phyloP scores from a whole-genome alignment of 2,888 invertebrate genomes.

The Harmothoe impar region DNA sequence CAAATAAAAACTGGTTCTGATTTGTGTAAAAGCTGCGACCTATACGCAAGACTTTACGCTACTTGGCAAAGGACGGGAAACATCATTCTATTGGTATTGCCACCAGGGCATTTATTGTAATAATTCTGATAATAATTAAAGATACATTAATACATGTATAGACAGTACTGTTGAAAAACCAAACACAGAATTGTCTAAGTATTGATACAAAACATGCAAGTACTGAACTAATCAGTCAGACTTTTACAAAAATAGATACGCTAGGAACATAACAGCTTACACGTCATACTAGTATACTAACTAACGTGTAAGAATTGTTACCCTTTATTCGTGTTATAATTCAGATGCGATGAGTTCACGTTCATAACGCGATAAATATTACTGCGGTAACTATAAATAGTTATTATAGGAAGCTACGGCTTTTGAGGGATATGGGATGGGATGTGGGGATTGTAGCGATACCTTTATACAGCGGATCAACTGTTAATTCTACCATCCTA shows the following conservation, averaged over 20 bases:
- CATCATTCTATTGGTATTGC: not conserved
- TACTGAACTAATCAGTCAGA: not conserved
- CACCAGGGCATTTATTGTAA: slow-evolving; percentile 51
- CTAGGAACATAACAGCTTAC: slow-evolving; percentile 7
- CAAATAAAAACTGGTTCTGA: too few species aligned
- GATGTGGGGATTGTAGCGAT: not conserved
- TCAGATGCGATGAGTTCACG: not conserved
- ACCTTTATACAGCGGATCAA: not conserved
- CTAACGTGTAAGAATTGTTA: slow-evolving; percentile 23
- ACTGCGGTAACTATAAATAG: not conserved
- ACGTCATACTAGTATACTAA: not conserved
- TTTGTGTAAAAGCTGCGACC: too few species aligned
- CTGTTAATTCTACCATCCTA: not conserved
- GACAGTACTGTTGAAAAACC: not conserved
- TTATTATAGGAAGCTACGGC: not conserved
- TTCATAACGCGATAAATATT: not conserved
- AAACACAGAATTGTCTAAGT: not conserved
- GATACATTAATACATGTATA: not conserved
- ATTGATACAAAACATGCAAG: slow-evolving; percentile 19
- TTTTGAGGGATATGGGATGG: not conserved
- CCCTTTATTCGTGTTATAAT: not conserved
- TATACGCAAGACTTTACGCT: too few species aligned
- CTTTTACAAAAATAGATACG: slow-evolving; percentile 16
- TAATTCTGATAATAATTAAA: not conserved
- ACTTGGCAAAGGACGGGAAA: not conserved